A percentile compares a stretch with the other conserved stretches of the same genome.
Evolutionary conservation across 2,888 invertebrate species (phyloP).

Genomic region (Tryphoninae sp.): DNA sequence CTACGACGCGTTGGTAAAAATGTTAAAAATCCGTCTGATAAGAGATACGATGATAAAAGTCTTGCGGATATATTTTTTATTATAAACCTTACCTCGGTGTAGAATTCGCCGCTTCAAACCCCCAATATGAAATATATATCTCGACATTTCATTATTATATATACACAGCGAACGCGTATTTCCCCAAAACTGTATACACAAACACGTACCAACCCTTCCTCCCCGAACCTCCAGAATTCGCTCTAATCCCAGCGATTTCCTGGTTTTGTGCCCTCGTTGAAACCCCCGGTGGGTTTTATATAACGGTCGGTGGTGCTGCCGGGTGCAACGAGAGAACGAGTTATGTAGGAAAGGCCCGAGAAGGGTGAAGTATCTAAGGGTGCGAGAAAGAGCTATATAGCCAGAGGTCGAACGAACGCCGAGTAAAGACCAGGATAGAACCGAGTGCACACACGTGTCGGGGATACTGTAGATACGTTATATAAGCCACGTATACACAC

Average conservation of each 20-base stretch:
- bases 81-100: background rate
- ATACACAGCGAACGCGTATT: background rate
- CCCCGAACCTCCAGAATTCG: background rate
- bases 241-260: conserved; percentile 43
- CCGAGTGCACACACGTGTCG: conserved; percentile 44
- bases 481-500: background rate
- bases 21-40: too few species aligned
- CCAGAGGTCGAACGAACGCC: conserved; percentile 18
- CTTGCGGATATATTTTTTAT: conserved; percentile 28
- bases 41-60: too few species aligned
- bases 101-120: conserved; percentile 13
- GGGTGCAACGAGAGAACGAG: conserved; percentile 24
- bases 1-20: too few species aligned
- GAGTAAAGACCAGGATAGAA: conserved; percentile 33
- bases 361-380: conserved; percentile 35
- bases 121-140: conserved; percentile 20
- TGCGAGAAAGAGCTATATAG: conserved; percentile 31
- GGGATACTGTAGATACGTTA: conserved; percentile 17
- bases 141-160: conserved; percentile 11
- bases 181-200: background rate
- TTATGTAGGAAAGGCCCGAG: conserved; percentile 33
- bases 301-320: conserved; percentile 28
- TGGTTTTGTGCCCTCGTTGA: conserved; percentile 49
- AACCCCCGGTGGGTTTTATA: conserved; percentile 48
- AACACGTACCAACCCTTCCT: background rate